Conservation (phyloP, 1,140 invertebrate genomes). For the Cylas formicarius region DNA sequence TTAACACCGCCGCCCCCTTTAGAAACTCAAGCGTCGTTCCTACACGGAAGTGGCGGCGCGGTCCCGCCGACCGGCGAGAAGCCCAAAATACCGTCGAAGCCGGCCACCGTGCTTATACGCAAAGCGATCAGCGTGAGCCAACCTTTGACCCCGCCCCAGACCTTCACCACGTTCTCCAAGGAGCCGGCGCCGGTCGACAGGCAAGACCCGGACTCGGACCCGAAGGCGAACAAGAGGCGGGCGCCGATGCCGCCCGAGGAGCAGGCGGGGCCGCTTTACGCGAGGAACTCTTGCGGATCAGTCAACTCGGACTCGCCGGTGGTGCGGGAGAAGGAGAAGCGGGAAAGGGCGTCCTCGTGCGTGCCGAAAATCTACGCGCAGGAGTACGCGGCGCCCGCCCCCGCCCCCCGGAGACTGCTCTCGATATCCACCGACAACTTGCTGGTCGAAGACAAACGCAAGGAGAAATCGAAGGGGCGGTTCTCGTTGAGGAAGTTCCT, state of each 20-base stretch:
- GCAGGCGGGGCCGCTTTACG: constrained; percentile 8
- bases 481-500: constrained; percentile 80
- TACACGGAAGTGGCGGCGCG: constrained; percentile 49
- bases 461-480: constrained; percentile 55
- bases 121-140: constrained; percentile 28
- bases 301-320: constrained; percentile 59
- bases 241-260: constrained; percentile 60
- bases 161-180: constrained; percentile 29
- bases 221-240: constrained; percentile 43
- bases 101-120: constrained; percentile 36
- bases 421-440: constrained; percentile 67
- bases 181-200: constrained; percentile 45
- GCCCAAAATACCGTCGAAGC: constrained; percentile 58
- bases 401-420: constrained; percentile 56
- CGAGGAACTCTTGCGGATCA: constrained; percentile 12
- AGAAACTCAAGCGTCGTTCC: constrained; percentile 55
- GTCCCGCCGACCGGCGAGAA: constrained; percentile 49
- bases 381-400: constrained; percentile 49
- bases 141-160: constrained; percentile 31
- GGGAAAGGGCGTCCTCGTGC: constrained; percentile 53
- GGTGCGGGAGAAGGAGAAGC: constrained; percentile 65
- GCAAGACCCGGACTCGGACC: constrained; percentile 41
- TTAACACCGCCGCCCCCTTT: constrained; percentile 53
- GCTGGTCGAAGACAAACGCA: constrained; percentile 55
- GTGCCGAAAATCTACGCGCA: constrained; percentile 49